These are phyloP conservation scores for Bombus polaris DNA, from an alignment of 1,140 invertebrate species.

Conservation along the genomic window DNA sequence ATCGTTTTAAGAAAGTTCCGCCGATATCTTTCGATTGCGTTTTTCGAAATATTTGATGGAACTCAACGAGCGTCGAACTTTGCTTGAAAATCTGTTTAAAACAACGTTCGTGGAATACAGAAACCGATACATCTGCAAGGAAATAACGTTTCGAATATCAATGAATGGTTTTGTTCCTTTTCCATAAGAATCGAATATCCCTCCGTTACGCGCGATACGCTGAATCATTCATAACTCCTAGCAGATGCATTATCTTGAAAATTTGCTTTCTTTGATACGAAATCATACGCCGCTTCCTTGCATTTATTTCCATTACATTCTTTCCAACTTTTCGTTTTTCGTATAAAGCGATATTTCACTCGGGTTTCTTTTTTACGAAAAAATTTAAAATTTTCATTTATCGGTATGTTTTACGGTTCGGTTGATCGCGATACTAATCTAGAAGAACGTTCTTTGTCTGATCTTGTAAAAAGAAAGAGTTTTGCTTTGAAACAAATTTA, in stretches of 20 bases:
- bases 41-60: background rate
- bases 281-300: background rate
- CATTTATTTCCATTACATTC: background rate
- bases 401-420: too few species aligned
- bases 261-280: background rate
- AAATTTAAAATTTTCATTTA: too few species aligned
- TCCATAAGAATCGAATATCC: background rate
- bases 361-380: background rate
- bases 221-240: constrained; percentile 10
- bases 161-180: background rate
- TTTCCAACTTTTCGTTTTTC: background rate
- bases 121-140: background rate
- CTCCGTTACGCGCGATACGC: background rate
- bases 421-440: too few species aligned
- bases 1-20: too few species aligned
- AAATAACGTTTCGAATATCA: constrained; percentile 6
- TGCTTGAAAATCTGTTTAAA: background rate
- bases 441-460: too few species aligned
- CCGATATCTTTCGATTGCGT: background rate
- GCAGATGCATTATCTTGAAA: background rate
- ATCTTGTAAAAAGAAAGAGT: too few species aligned
- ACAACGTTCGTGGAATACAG: background rate
- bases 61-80: background rate
- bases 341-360: too few species aligned
- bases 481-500: too few species aligned